A percentile compares a stretch with the other conserved stretches of the same genome.
Conservation (phyloP, 2,888 invertebrate genomes). For the Carcina quercana region DNA sequence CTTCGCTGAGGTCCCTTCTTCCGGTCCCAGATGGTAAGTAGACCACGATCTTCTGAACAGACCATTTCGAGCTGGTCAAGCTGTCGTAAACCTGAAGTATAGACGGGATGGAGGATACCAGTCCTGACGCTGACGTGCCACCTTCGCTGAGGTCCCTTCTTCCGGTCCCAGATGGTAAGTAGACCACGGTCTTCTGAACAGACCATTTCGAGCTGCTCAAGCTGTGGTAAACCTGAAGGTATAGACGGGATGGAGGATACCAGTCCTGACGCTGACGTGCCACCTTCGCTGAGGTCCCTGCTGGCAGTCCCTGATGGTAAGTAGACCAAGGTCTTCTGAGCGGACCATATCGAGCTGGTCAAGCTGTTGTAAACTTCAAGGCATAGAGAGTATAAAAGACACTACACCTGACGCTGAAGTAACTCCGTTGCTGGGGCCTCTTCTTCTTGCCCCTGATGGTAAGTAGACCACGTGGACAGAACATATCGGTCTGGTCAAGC, state of each 20-base stretch:
- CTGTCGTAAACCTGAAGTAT: no score
- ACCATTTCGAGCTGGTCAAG: no score
- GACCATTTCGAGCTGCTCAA: no score
- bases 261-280: slow-evolving; percentile 27
- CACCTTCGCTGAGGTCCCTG: slow-evolving; percentile 15
- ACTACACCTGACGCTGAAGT: slow-evolving; percentile 30
- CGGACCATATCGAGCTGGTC: no score
- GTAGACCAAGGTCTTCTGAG: no score
- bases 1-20: slow-evolving; percentile 15
- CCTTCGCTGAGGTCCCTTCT: slow-evolving; percentile 15
- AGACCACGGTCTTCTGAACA: no score
- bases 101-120: slow-evolving; percentile 35
- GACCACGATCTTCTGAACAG: no score
- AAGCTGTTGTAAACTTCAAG: no score
- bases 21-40: slow-evolving; percentile 3
- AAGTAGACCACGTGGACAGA: no score
- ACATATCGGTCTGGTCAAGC: no score
- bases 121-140: slow-evolving; percentile 24
- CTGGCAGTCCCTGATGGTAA: slow-evolving; percentile 2
- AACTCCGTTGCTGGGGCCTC: slow-evolving; percentile 18
- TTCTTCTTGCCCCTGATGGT: slow-evolving; percentile 1
- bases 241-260: slow-evolving; percentile 37
- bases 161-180: slow-evolving; percentile 2
- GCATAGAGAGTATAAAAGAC: slow-evolving; percentile 32
- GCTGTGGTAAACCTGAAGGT: slow-evolving; percentile 71